Base-by-base conservation (phyloP, 2,888 invertebrate genomes). In the Trimorus sp. region DNA sequence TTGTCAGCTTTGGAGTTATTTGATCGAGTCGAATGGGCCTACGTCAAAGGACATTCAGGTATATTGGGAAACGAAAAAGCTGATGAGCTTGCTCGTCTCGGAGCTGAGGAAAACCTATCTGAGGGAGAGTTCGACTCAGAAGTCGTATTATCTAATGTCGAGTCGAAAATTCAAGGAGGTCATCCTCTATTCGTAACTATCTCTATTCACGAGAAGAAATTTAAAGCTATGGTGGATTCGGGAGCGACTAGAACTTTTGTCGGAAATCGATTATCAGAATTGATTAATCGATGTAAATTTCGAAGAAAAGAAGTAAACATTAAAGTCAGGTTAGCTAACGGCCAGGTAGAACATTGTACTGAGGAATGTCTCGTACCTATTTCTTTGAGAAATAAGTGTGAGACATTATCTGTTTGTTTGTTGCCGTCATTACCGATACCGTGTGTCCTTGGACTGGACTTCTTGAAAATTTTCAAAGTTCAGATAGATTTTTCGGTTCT, bases 181-280 rank as follows among this genome's bases (percentile, higher is more conserved):
- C n/a, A n/a, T n/a, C n/a, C n/a, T n/a, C n/a, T 48, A 11, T 9
- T 48, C n/a, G 48, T n/a, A 48, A n/a, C 4, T 9, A n/a, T 14
- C 7, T 7, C 5, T 48, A 48, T 48, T 5, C n/a, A 48, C 4
- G 12, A 56, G 8, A 5, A 37, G 15, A 42, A 15, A n/a, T 11
- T 6, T 12, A 5, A 36, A 60, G 62, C 62, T 6, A 49, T 62
- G 37, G 37, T 62, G 48, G 62, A 62, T 16, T 49, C 48, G 7
- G 62, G 62, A 15, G 62, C 62, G 7, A 49, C 62, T 14, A 62
- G 62, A 16, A 45, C 48, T 2, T 62, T 62, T 48, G 48, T 49
- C 3, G 45, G 7, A 36, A 12, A 36, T 6, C 2, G n/a, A 12
- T 7, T 8, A 26, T 40, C 8, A n/a, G n/a, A 48, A 12, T 48